phyloP scores from a whole-genome alignment of 1,140 invertebrate genomes.

The Lanistes nyassanus region DNA sequence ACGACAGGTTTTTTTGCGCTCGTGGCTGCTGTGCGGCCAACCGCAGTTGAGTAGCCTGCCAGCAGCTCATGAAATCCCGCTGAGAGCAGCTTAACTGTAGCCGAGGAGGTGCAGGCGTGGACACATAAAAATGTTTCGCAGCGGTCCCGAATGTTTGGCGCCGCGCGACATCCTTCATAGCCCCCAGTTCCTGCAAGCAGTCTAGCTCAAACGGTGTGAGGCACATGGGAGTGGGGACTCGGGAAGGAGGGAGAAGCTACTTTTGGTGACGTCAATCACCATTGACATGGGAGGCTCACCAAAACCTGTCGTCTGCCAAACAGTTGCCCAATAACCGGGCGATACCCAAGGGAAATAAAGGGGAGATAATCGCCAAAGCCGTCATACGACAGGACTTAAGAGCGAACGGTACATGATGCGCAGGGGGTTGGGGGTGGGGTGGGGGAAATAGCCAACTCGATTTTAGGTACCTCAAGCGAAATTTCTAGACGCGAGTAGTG shows the following conservation, averaged over 20 bases:
- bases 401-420: neutral
- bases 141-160: too few relatives aligned
- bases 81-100: too few relatives aligned
- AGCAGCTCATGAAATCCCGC: too few relatives aligned
- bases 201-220: neutral
- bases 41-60: too few relatives aligned
- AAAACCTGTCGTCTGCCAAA: neutral
- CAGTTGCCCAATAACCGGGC: neutral
- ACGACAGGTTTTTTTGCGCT: too few relatives aligned
- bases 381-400: neutral
- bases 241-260: too few relatives aligned
- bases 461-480: too few relatives aligned
- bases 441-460: neutral
- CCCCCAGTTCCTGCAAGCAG: neutral
- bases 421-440: neutral
- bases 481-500: too few relatives aligned
- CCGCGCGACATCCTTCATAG: too few relatives aligned
- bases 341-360: neutral
- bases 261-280: neutral
- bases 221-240: neutral
- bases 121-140: too few relatives aligned
- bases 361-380: neutral
- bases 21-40: too few relatives aligned
- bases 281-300: neutral
- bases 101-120: too few relatives aligned